phyloP scores from a whole-genome alignment of 2,888 invertebrate genomes.

The Eilema depressum region DNA sequence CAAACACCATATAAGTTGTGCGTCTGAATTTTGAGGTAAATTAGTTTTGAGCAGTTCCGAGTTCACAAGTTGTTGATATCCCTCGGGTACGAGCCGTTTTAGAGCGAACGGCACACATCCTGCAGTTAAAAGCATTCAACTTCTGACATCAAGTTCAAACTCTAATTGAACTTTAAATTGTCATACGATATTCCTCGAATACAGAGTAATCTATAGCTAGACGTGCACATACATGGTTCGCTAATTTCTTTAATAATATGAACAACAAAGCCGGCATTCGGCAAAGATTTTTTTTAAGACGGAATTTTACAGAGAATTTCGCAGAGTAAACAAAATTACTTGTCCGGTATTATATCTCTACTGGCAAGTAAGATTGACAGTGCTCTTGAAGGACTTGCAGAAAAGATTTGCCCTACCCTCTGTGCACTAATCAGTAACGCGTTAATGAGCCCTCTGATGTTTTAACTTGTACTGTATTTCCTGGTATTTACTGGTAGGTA shows the following conservation, averaged over 20 bases:
- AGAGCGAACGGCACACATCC: conserved; percentile 61
- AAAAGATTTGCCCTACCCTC: neutral
- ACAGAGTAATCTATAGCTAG: conserved; percentile 32
- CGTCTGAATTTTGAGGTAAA: conserved; percentile 63
- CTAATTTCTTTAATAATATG: conserved; percentile 51
- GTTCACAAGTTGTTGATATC: conserved; percentile 62
- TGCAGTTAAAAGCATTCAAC: conserved; percentile 57
- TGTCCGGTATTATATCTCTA: too few relatives aligned
- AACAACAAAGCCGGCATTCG: conserved; percentile 55
- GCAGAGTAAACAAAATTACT: too few relatives aligned
- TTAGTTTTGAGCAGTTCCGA: conserved; percentile 69
- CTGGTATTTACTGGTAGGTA: too few relatives aligned
- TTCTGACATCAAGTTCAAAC: conserved; percentile 52
- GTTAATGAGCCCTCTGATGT: neutral
- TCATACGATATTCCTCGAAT: conserved; percentile 46
- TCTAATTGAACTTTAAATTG: conserved; percentile 63
- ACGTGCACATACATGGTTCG: conserved; percentile 24
- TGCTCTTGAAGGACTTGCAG: neutral
- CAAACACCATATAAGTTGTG: conserved; percentile 32
- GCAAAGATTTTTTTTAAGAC: too few relatives aligned
- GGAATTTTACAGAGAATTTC: too few relatives aligned
- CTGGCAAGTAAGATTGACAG: neutral
- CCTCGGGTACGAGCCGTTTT: conserved; percentile 63
- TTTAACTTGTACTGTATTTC: too few relatives aligned
- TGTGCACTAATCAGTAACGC: too few relatives aligned